Percentiles rank a stretch among this genome's conserved stretches.
Conservation (phyloP, 2,888 invertebrate species). For the Pedicia rivosa region DNA sequence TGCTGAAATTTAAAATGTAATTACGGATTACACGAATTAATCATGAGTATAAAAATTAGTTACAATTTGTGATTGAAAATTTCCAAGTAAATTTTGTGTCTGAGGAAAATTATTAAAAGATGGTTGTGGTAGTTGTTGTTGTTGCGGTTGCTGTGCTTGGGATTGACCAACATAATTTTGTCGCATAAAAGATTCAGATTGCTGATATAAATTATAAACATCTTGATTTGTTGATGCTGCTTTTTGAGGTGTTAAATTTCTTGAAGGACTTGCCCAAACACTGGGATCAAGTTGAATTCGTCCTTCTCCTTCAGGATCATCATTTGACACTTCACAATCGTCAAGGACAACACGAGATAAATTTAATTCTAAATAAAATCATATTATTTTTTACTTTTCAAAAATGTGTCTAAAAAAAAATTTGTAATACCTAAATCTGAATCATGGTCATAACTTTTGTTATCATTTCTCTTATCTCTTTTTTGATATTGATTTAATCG, state of each 20-base stretch:
- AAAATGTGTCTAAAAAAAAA: neutral
- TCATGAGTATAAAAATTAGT: no score
- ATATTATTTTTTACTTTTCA: neutral
- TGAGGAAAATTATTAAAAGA: no score
- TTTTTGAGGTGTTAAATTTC: conserved; percentile 19
- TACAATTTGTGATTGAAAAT: neutral
- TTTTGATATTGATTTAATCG: conserved; percentile 7
- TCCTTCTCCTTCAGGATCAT: conserved; percentile 23
- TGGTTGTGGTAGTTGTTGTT: conserved; percentile 12
- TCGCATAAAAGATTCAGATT: conserved; percentile 20
- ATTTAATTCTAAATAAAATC: conserved; percentile 20
- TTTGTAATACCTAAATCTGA: conserved; percentile 20
- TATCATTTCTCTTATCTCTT: conserved; percentile 24
- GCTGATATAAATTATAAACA: conserved; percentile 11
- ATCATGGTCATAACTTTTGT: conserved; percentile 18
- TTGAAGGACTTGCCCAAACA: conserved; percentile 33
- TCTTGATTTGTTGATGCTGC: conserved; percentile 7
- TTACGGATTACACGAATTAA: no score
- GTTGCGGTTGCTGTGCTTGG: conserved; percentile 12
- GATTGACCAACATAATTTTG: conserved; percentile 20
- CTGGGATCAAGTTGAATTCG: conserved; percentile 28
- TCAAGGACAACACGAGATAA: conserved; percentile 27
- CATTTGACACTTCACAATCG: conserved; percentile 25
- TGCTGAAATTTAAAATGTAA: conserved; percentile 4
- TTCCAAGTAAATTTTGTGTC: conserved; percentile 9